Percentiles rank a stretch among this genome's conserved stretches.
phyloP scores from a whole-genome alignment of 2,888 invertebrate species.

The Lycocerus yunnanus region DNA sequence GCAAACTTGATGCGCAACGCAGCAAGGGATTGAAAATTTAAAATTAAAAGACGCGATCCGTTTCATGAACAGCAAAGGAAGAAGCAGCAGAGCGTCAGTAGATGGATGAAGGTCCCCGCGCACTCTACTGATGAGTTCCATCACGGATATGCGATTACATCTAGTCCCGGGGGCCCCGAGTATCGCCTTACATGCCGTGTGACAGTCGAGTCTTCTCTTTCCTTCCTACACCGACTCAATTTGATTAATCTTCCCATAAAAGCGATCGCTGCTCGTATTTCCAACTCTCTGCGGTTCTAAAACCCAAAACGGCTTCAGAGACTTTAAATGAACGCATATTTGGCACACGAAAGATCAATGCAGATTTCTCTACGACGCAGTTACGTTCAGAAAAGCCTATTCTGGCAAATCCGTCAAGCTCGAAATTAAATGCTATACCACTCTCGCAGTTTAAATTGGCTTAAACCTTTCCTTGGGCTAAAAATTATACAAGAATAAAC shows the following conservation, averaged over 20 bases:
- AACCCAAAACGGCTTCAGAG: slow-evolving; percentile 20
- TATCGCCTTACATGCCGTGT: slow-evolving; percentile 50
- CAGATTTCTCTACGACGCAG: slow-evolving; percentile 25
- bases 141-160: slow-evolving; percentile 50
- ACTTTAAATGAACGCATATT: slow-evolving; percentile 25
- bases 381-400: slow-evolving; percentile 14
- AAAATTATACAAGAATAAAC: slow-evolving; percentile 5
- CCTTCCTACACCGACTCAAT: slow-evolving; percentile 42
- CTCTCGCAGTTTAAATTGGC: slow-evolving; percentile 8
- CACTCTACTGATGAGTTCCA: slow-evolving; percentile 50
- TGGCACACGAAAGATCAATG: slow-evolving; percentile 26
- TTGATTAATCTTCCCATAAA: slow-evolving; percentile 51
- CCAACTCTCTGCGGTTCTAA: slow-evolving; percentile 31
- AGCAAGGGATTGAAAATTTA: slow-evolving; percentile 34
- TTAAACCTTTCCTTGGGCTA: slow-evolving; percentile 2
- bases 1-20: slow-evolving; percentile 17
- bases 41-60: slow-evolving; percentile 39
- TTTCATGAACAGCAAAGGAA: slow-evolving; percentile 21
- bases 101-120: slow-evolving; percentile 38
- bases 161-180: slow-evolving; percentile 43
- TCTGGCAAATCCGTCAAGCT: slow-evolving; percentile 17
- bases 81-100: slow-evolving; percentile 28
- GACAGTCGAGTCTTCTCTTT: slow-evolving; percentile 43
- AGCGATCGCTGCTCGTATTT: slow-evolving; percentile 43
- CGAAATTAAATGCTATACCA: slow-evolving; percentile 15